These are phyloP conservation scores for Tetranychus cinnabarinus DNA, from an alignment of 1,140 invertebrate species.

Conservation along the genomic window DNA sequence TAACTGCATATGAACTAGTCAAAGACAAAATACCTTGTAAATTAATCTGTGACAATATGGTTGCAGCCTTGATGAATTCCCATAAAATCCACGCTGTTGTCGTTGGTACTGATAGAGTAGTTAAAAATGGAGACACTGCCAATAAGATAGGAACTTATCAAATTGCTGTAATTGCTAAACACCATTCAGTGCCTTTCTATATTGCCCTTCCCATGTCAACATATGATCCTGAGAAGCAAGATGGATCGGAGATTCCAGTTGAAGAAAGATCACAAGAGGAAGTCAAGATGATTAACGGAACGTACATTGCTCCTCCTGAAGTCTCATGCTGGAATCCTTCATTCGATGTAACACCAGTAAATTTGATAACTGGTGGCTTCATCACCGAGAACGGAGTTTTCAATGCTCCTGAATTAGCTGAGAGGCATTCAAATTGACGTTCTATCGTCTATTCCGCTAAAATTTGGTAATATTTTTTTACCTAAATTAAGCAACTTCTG, in stretches of 20 bases:
- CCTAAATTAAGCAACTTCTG: too few relatives aligned
- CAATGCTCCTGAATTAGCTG: constrained; percentile 26
- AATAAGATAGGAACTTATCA: constrained; percentile 99
- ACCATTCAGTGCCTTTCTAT: constrained; percentile 83
- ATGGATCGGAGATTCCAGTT: constrained; percentile 65
- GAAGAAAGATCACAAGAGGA: constrained; percentile 74
- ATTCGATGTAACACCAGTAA: constrained; percentile 91
- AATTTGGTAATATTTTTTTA: too few relatives aligned
- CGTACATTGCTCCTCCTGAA: constrained; percentile 58
- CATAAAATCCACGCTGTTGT: constrained; percentile 35
- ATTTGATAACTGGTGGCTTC: constrained; percentile 63
- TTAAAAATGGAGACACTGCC: constrained; percentile 87
- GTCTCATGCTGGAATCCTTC: constrained; percentile 94
- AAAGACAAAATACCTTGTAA: constrained; percentile 78
- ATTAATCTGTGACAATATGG: constrained; percentile 85
- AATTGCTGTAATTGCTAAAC: constrained; percentile 55
- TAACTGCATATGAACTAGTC: constrained; percentile 86
- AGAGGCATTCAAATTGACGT: background rate
- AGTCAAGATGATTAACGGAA: constrained; percentile 62
- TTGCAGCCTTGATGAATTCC: constrained; percentile 59
- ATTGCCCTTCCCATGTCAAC: constrained; percentile 79
- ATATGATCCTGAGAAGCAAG: constrained; percentile 54
- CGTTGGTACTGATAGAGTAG: constrained; percentile 39
- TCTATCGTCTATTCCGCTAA: too few relatives aligned
- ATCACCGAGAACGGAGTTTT: constrained; percentile 83